A percentile compares a stretch with the other conserved stretches of the same genome.
Conservation (phyloP, 23 tunicate species). For the Trididemnum clinides region DNA sequence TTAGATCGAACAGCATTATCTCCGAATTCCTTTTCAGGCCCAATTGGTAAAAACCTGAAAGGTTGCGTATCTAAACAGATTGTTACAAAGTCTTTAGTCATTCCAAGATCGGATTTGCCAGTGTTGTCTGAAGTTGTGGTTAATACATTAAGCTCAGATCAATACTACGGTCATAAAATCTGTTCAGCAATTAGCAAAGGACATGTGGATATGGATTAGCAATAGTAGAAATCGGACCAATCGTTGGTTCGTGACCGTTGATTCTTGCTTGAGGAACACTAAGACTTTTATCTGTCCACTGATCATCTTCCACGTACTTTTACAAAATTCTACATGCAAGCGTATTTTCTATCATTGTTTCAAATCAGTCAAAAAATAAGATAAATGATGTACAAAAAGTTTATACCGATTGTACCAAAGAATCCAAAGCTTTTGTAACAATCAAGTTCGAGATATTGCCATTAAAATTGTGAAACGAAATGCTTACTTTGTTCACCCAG, state of each 20-base stretch:
- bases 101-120: background rate
- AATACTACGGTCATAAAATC: background rate
- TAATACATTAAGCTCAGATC: background rate
- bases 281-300: background rate
- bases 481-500: background rate
- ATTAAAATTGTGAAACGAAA: no score
- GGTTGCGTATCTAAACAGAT: background rate
- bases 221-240: background rate
- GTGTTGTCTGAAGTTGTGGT: background rate
- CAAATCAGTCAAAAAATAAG: background rate
- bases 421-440: background rate
- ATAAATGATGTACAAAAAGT: background rate
- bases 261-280: background rate
- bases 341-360: no score
- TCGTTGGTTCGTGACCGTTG: background rate
- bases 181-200: background rate
- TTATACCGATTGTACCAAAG: background rate
- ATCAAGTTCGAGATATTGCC: background rate
- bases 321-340: background rate
- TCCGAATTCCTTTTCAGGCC: background rate
- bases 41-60: background rate
- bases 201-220: background rate
- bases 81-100: background rate
- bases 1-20: background rate
- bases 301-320: background rate